A percentile compares a stretch with the other conserved stretches of the same genome.
Evolutionary conservation across 2,888 invertebrate species (phyloP).

Genomic region (Dryomyza anilis): DNA sequence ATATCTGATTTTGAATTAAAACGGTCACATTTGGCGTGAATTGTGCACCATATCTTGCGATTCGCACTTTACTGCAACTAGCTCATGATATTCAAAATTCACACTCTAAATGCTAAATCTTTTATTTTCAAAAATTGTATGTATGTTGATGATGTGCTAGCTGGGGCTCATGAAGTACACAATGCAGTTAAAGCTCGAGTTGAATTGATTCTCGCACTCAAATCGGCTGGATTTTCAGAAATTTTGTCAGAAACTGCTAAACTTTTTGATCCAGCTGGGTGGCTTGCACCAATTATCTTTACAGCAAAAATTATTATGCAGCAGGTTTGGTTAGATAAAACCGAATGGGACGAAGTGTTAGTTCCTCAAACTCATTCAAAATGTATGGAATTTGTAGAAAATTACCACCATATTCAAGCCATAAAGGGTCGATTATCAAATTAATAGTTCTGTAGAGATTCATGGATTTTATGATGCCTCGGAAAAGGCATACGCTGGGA

Average conservation of each 20-base stretch:
- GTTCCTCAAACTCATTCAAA: neutral
- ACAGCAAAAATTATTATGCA: conserved; percentile 28
- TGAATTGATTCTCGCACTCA: neutral
- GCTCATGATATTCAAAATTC: too few relatives aligned
- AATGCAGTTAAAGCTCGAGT: too few relatives aligned
- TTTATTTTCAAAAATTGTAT: neutral
- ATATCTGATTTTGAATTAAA: neutral
- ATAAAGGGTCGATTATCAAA: neutral
- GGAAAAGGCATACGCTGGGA: too few relatives aligned
- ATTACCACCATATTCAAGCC: conserved; percentile 1
- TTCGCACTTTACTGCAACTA: too few relatives aligned
- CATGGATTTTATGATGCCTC: neutral
- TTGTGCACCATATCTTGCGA: too few relatives aligned
- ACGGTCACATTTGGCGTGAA: too few relatives aligned
- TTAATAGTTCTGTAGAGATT: neutral
- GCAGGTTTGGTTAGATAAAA: conserved; percentile 25
- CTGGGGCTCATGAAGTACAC: neutral
- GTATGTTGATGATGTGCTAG: neutral
- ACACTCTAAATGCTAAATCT: too few relatives aligned
- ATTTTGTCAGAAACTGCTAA: too few relatives aligned
- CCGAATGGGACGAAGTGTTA: conserved; percentile 16
- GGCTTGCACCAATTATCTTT: neutral
- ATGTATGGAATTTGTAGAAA: conserved; percentile 14
- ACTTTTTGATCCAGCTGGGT: too few relatives aligned
- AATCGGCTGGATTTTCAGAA: neutral